These are phyloP conservation scores for Aptenodytes patagonicus DNA, from an alignment of 2,113 vertebrate species.

Conservation along the genomic window DNA sequence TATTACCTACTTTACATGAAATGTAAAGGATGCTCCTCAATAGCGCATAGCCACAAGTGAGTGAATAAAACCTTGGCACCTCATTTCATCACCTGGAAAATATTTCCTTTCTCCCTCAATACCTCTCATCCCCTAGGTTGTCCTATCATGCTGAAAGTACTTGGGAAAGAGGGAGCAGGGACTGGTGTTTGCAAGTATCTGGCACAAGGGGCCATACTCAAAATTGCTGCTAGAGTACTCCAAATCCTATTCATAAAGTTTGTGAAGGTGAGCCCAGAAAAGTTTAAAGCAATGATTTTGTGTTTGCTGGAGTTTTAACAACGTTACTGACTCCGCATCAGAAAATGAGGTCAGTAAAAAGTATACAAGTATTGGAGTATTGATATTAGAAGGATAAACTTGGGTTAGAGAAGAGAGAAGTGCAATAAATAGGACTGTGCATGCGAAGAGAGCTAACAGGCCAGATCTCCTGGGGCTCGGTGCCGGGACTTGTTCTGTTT, in stretches of 20 bases:
- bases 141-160: background rate
- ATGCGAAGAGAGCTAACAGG: background rate
- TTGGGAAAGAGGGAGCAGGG: background rate
- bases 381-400: background rate
- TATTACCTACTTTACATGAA: background rate
- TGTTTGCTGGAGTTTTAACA: conserved; percentile 10
- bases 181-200: background rate
- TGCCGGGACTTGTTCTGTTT: background rate
- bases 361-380: background rate
- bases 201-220: background rate
- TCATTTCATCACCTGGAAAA: background rate
- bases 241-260: conserved; percentile 34
- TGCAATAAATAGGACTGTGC: background rate
- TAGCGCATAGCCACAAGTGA: background rate
- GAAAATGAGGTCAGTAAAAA: conserved; percentile 21
- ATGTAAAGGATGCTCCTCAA: background rate
- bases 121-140: background rate
- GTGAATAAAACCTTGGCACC: background rate
- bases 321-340: background rate
- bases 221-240: background rate
- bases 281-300: background rate
- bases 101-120: background rate
- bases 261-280: background rate
- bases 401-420: background rate
- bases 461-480: background rate